Conservation (phyloP, 2,797 vertebrate species). For the Acridotheres tristis region DNA sequence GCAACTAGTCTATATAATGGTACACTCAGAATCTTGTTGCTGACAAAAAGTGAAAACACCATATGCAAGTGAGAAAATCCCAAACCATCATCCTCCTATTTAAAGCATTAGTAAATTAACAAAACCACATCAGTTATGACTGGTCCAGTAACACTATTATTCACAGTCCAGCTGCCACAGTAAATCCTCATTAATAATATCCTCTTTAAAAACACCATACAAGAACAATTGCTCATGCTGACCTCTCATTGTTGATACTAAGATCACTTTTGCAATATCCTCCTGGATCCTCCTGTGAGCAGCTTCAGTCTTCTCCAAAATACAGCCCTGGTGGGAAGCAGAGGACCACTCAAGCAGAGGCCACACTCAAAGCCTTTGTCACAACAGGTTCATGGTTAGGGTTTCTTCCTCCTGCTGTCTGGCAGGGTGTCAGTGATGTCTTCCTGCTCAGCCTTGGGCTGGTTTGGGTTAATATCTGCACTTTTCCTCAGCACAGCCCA, state of each 20-base stretch:
- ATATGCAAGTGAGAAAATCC: accelerated
- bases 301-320: background rate
- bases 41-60: background rate
- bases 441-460: background rate
- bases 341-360: too few species aligned
- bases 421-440: background rate
- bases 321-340: background rate
- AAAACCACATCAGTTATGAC: background rate
- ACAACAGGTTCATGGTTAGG: background rate
- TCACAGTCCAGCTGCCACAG: background rate
- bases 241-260: background rate
- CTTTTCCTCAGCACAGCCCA: accelerated
- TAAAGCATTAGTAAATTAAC: background rate
- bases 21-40: background rate
- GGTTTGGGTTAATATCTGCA: background rate
- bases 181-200: background rate
- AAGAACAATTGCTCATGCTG: background rate
- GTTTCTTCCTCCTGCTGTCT: background rate
- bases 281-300: background rate
- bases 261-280: background rate
- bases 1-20: background rate
- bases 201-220: background rate
- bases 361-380: background rate
- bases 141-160: background rate
- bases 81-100: background rate